Evolutionary conservation across 2,113 vertebrate genomes (phyloP).

Genomic region (Anseranas semipalmata): DNA sequence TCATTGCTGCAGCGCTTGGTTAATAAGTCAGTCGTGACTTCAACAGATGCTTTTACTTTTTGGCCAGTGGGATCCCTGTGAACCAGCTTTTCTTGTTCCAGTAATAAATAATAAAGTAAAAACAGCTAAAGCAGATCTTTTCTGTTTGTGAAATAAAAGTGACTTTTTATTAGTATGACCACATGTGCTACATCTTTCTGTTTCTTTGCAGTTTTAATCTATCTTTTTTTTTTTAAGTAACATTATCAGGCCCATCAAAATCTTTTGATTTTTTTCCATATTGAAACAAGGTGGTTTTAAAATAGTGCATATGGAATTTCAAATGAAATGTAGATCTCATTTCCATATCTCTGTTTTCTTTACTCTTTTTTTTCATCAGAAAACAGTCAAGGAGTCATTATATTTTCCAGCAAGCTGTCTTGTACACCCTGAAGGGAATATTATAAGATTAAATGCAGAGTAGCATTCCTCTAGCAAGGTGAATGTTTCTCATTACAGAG

Average conservation of each 20-base stretch:
- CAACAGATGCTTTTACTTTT: slow-evolving; percentile 21
- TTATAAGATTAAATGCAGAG: slow-evolving; percentile 80
- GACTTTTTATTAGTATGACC: not conserved
- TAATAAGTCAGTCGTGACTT: slow-evolving; percentile 7
- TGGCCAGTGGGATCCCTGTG: not conserved
- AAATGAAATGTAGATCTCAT: slow-evolving; percentile 69
- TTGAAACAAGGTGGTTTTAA: slow-evolving; percentile 64
- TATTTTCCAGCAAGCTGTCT: slow-evolving; percentile 76
- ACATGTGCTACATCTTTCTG: not conserved
- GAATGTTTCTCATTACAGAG: slow-evolving; percentile 78
- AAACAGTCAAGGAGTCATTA: slow-evolving; percentile 72
- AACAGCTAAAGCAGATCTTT: not conserved
- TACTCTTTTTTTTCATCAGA: slow-evolving; percentile 56
- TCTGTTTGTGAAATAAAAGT: not conserved
- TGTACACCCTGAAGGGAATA: slow-evolving; percentile 78
- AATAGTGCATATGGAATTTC: slow-evolving; percentile 56
- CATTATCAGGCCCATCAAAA: slow-evolving; percentile 36
- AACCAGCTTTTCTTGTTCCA: slow-evolving; percentile 27
- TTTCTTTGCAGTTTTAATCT: slow-evolving; percentile 36
- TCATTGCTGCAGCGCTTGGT: not conserved
- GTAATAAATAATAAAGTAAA: slow-evolving; percentile 21
- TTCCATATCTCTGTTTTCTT: slow-evolving; percentile 72
- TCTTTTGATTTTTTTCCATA: slow-evolving; percentile 61
- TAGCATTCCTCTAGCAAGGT: slow-evolving; percentile 76
- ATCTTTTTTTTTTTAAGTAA: slow-evolving; percentile 20